Evolutionary conservation across 2,888 invertebrate species (phyloP), one percentile per base, ranked within the genome.

Genomic region (Isoperla grammatica): DNA sequence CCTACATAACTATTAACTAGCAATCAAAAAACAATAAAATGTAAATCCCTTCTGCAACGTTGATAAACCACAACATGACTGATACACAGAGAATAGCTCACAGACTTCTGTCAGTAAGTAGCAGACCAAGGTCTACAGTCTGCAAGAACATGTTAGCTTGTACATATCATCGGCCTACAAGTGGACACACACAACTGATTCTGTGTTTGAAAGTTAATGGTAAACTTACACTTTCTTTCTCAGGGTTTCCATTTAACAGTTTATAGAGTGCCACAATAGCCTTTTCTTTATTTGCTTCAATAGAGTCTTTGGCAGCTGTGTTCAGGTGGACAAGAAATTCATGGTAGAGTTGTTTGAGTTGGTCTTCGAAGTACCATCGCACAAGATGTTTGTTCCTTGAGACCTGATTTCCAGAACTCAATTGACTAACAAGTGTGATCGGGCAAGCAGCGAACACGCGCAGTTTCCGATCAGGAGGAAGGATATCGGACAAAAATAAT

Each of bases 321-420:
- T 87, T 86, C 46, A 95, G 69, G 0, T 87, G 81, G 56, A 83
- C 79, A 8, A 94, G 79, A 71, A 89, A 94, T 1, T 78, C 78
- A 66, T 77, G 67, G 63, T 76, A 79, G n/a, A 71, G 22, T 64
- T 87, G 84, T 72, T 92, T 93, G 1, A 98, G 74, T 69, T 90
- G 87, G 70, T 89, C 88, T 72, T 98, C 98, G 74, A 87, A 97
- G 69, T 87, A 84, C 95, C 96, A 98, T 58, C 83, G 74, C 9
- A 86, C 82, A 13, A 90, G 78, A 63, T 87, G 76, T 65, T 82
- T 84, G 57, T 84, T 79, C 50, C 83, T 76, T 0, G 82, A 79
- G 22, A 84, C 80, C 17, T 72, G 72, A 66, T 85, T 86, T 66
- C 85, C 86, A 0, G 84, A 81, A 0, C 83, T 75, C 70, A 84